phyloP scores from a whole-genome alignment of 1,140 invertebrate species.

The Pseudomyrmex flavicornis region DNA sequence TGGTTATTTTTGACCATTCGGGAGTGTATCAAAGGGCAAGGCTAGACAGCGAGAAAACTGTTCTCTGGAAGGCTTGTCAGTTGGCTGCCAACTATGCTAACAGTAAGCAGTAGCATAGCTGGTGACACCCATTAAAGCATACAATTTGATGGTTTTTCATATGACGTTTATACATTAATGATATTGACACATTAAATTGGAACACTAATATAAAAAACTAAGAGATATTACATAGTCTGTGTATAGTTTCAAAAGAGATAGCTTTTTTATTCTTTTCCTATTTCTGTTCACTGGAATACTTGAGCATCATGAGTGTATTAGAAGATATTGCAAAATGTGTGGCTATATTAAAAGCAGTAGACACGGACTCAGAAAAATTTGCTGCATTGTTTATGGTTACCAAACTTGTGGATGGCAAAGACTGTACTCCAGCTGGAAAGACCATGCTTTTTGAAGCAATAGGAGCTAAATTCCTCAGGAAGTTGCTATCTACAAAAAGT shows the following conservation, averaged over 20 bases:
- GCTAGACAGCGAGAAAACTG: slow-evolving; percentile 76
- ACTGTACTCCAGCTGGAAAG: slow-evolving; percentile 90
- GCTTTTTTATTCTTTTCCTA: not conserved
- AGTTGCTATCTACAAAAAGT: slow-evolving; percentile 90
- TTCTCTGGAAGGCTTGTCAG: slow-evolving; percentile 80
- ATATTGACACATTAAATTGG: not conserved
- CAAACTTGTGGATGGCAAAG: slow-evolving; percentile 92
- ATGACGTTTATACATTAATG: not conserved
- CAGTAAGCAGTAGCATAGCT: slow-evolving; percentile 33
- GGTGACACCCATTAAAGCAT: slow-evolving; percentile 33
- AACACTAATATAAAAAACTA: not conserved
- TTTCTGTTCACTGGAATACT: not conserved
- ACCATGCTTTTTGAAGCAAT: slow-evolving; percentile 95
- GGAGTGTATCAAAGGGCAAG: slow-evolving; percentile 84
- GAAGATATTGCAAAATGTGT: slow-evolving; percentile 94
- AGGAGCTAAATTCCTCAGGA: slow-evolving; percentile 93
- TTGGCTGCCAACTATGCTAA: slow-evolving; percentile 75
- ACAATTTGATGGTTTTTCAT: not conserved
- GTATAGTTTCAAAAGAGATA: not conserved
- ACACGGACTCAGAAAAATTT: slow-evolving; percentile 95
- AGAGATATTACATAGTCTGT: not conserved
- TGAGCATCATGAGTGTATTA: slow-evolving; percentile 85
- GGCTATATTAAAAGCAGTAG: slow-evolving; percentile 90
- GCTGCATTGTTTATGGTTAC: slow-evolving; percentile 96
- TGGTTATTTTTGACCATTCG: slow-evolving; percentile 77